Conservation (phyloP, 2,888 invertebrate genomes). For the Drosophila antonietae region DNA sequence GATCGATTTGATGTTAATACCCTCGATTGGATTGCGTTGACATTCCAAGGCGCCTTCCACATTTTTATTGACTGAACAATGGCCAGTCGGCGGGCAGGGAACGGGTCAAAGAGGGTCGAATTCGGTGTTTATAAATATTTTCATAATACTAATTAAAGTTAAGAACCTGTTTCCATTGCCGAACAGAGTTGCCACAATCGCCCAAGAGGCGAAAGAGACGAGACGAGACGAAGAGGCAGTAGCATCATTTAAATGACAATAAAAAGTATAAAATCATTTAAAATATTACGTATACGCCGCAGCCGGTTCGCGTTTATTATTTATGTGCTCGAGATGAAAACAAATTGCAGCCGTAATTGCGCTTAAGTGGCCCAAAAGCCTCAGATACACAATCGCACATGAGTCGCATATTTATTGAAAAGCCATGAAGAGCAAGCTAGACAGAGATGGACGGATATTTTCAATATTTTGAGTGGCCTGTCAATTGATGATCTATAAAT, state of each 20-base stretch:
- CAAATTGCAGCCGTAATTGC: constrained; percentile 74
- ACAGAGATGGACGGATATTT: constrained; percentile 15
- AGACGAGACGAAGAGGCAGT: not conserved
- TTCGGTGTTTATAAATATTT: constrained; percentile 54
- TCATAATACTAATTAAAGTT: constrained; percentile 65
- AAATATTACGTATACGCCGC: constrained; percentile 73
- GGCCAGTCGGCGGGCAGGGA: not conserved
- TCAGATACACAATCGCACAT: constrained; percentile 20
- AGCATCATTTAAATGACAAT: constrained; percentile 65
- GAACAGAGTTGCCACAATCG: constrained; percentile 47
- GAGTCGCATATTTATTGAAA: constrained; percentile 57
- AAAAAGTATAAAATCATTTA: constrained; percentile 71
- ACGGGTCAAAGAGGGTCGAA: not conserved
- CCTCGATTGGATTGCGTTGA: constrained; percentile 64
- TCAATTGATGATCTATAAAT: constrained; percentile 76
- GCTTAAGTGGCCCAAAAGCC: constrained; percentile 70
- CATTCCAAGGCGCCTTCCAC: constrained; percentile 61
- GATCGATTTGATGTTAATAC: constrained; percentile 73
- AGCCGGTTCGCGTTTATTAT: constrained; percentile 44
- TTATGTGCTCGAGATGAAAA: constrained; percentile 66
- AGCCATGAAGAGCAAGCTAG: constrained; percentile 32
- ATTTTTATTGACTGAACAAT: constrained; percentile 35
- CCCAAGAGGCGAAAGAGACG: not conserved
- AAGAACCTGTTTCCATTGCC: constrained; percentile 61
- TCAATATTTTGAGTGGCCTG: constrained; percentile 61